Base-by-base conservation (phyloP, 2,113 vertebrate genomes). In the Marcusenius ussheri region DNA sequence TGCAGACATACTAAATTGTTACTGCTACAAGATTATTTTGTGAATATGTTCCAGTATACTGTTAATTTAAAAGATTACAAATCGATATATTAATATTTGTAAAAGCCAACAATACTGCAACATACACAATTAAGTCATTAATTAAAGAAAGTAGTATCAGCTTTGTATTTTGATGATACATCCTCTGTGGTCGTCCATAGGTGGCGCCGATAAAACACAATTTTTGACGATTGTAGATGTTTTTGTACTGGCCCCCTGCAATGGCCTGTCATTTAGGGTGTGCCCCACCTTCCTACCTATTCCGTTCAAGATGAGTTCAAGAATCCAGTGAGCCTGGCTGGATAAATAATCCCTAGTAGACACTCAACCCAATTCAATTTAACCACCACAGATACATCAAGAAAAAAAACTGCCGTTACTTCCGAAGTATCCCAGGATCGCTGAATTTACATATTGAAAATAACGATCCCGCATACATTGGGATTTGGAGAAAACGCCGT, bases 131-230 rank as follows among this genome's bases (percentile, higher is more conserved):
- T 31, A n/a, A 45, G 31, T n/a, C 31, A 15, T 39, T 83, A 47
- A 77, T 87, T 77, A 50, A 10, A 51, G 45, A 3, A 42, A 49
- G 8, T 0, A 8, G 39, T 3, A 17, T 4, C 15, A 39, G 5
- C 19, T 39, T 3, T 0, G 15, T 42, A 19, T 0, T 83, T 58
- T 27, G 1, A 11, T 10, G 42, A 1, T 92, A 92, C 90, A 62
- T 53, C 91, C 77, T 27, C 80, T 24, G 13, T 15, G 35, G 66
- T 51, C 42, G 90, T 94, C 93, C 91, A 90, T 91, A 95, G 94
- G 90, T 89, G 88, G 84, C 90, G 88, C 90, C 70, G n/a, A 91
- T 89, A 27, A 27, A 91, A 70, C 47, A 15, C 7, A 46, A 17
- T 21, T 35, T 15, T 9, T 1, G 39, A n/a, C 8, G 3, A 84